These are phyloP conservation scores for Pandemis corylana DNA, from an alignment of 2,888 invertebrate genomes.

Conservation along the genomic window DNA sequence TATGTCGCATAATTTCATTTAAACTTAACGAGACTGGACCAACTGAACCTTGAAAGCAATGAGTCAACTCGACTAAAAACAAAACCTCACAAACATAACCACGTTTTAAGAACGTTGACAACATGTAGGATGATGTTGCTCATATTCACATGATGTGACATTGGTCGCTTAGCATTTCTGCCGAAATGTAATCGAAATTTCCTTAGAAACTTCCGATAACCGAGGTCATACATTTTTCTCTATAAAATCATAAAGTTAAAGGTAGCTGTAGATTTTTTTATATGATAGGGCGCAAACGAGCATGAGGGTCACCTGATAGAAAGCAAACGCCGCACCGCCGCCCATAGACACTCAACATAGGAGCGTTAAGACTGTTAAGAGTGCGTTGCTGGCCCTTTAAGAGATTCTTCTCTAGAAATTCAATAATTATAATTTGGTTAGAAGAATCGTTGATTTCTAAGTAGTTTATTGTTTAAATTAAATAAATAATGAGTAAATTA, in stretches of 20 bases:
- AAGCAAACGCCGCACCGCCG: no score
- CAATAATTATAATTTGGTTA: no score
- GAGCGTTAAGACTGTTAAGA: no score
- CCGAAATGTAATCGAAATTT: constrained; percentile 5
- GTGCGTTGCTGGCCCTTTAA: no score
- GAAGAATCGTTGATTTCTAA: no score
- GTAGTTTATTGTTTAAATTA: no score
- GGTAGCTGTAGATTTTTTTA: background rate
- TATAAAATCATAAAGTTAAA: background rate
- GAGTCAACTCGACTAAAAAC: constrained; percentile 56
- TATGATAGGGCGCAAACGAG: no score
- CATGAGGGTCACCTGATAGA: no score
- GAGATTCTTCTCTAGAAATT: no score
- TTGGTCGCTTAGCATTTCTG: background rate
- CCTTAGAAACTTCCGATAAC: constrained; percentile 11
- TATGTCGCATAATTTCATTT: constrained; percentile 22
- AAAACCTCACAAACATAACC: constrained; percentile 59
- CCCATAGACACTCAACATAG: no score
- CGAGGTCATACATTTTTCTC: constrained; percentile 17
- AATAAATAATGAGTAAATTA: no score
- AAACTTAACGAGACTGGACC: constrained; percentile 21
- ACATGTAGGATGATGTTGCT: constrained; percentile 51
- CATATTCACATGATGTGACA: constrained; percentile 40
- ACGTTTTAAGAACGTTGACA: constrained; percentile 46
- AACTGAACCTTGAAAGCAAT: constrained; percentile 53